Evolutionary conservation across 2,888 invertebrate species (phyloP), one percentile per base, ranked within the genome.

Genomic region (Thalpophila matura): DNA sequence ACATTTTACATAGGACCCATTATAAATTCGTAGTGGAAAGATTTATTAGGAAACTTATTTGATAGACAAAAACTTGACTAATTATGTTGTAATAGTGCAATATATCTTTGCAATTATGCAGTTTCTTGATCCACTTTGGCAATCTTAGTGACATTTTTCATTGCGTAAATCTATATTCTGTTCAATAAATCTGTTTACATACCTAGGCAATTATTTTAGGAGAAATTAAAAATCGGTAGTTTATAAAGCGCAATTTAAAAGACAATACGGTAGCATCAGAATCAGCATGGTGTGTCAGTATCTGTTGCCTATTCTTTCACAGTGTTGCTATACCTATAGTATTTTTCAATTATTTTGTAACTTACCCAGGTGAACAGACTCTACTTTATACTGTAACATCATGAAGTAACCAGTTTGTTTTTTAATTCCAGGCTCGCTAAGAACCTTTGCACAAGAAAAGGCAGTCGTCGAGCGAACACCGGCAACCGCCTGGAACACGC

Each of bases 401-500:
- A 29, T 29, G 27, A 26, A 45, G 14, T 67, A 35, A 69, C 18
- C 22, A 27, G 1, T 27, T 3, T 0, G 33, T 29, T 72, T 49
- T 62, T 72, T 72, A 45, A 61, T 94, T 95, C 20, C 93, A 98
- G 98, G 93, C 96, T 98, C 91, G 97, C 97, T 74, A 98, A 98
- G 95, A 97, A 98, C 93, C 96, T 98, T 82, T 96, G 96, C 86
- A 97, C 97, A 65, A 96, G 97, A 83, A 97, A 98, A 96, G 97
- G 98, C 80, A 98, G 98, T 83, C 96, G 98, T 84, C 96, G 97
- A 78, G 98, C 97, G 79, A 98, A 98, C 95, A 96, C 97, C 91
- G 98, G 97, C 78, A 98, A 98, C 95, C 96, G 97, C 63, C 93
- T 98, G 91, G 98, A 98, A 96, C 96, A 98, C 89, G 96, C 97